These are phyloP conservation scores for Venusia cambrica DNA, from an alignment of 2,888 invertebrate species.

Conservation along the genomic window DNA sequence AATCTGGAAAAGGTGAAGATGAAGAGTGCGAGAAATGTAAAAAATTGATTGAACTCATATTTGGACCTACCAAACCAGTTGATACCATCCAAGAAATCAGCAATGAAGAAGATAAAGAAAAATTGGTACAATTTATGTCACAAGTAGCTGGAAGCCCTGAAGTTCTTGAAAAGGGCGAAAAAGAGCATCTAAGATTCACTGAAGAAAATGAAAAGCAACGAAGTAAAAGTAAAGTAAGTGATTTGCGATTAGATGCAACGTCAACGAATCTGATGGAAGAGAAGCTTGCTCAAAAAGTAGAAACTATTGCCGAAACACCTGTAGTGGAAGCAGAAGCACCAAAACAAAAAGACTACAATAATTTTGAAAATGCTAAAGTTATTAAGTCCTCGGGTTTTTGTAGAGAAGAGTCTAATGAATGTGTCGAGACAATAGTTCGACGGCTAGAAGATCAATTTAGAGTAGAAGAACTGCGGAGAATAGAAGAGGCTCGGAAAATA, in stretches of 20 bases:
- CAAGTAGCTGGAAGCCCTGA: not conserved
- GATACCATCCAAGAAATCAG: conserved; percentile 7
- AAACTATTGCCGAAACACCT: conserved; percentile 47
- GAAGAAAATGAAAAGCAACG: not conserved
- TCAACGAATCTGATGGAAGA: conserved; percentile 42
- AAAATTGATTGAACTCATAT: conserved; percentile 33
- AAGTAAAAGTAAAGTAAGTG: not conserved
- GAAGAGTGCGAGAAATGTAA: conserved; percentile 29
- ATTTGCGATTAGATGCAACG: conserved; percentile 27
- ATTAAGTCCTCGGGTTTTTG: not conserved
- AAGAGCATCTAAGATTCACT: not conserved
- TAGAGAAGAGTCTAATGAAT: not conserved
- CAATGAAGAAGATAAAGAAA: conserved; percentile 10
- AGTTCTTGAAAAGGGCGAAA: not conserved
- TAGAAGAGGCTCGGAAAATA: conserved; percentile 6
- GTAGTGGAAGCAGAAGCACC: conserved; percentile 41
- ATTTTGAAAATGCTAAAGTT: conserved; percentile 5
- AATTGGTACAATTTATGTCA: conserved; percentile 1
- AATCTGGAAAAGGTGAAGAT: conserved; percentile 27
- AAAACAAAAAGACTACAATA: conserved; percentile 41
- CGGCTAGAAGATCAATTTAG: conserved; percentile 14
- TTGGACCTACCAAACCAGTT: conserved; percentile 24
- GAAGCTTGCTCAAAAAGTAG: conserved; percentile 48
- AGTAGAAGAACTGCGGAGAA: not conserved
- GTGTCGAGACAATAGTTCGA: conserved; percentile 11